These are phyloP conservation scores for Orcinus orca DNA, from an alignment of 2,113 vertebrate genomes.

Conservation along the genomic window DNA sequence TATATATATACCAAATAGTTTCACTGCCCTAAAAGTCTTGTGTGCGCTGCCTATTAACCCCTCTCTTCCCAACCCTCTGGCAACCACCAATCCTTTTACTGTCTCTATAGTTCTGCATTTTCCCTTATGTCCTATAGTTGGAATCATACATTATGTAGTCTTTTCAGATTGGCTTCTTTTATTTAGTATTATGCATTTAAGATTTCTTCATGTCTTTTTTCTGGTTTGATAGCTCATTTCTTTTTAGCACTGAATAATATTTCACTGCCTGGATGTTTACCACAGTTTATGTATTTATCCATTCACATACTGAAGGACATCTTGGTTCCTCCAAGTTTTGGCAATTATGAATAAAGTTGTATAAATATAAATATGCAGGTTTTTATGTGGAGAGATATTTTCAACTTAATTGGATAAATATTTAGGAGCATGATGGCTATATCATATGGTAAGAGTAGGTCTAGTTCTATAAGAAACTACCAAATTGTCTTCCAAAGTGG, in stretches of 20 bases:
- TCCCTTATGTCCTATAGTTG: not conserved
- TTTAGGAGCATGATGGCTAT: not conserved
- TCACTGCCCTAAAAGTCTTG: not conserved
- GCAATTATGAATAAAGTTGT: not conserved
- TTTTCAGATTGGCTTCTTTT: not conserved
- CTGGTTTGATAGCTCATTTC: not conserved
- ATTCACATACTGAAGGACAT: not conserved
- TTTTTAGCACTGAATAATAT: not conserved
- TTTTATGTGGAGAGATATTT: not conserved
- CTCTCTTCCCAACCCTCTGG: not conserved
- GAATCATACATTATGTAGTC: not conserved
- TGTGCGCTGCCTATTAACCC: not conserved
- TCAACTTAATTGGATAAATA: not conserved
- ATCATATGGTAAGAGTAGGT: not conserved
- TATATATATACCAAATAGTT: not conserved
- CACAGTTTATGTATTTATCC: not conserved
- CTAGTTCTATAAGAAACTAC: not conserved
- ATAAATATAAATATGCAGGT: not conserved
- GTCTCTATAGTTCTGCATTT: not conserved
- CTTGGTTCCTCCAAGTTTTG: not conserved
- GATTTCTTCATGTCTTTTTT: not conserved
- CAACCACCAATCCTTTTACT: too few relatives aligned
- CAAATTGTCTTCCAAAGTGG: not conserved
- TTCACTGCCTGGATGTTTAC: not conserved
- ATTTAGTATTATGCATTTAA: not conserved